These are phyloP conservation scores for Recurvirostra avosetta DNA, from an alignment of 2,113 vertebrate genomes.

Conservation along the genomic window DNA sequence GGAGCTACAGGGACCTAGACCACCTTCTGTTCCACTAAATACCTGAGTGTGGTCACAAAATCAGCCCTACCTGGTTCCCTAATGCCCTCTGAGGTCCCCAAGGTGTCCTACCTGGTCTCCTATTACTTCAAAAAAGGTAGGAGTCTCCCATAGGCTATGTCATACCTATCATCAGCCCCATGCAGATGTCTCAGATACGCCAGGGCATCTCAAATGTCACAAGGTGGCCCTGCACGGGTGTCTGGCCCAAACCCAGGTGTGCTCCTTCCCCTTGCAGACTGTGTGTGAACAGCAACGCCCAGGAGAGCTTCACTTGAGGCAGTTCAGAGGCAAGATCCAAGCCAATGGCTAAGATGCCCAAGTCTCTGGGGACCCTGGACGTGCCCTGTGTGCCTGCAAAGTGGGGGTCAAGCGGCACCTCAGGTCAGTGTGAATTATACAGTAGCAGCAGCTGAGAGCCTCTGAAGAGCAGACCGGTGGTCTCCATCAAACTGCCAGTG, in stretches of 20 bases:
- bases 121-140: not conserved
- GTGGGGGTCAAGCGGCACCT: not conserved
- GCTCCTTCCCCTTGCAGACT: not conserved
- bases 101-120: not conserved
- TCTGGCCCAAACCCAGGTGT: not conserved
- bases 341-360: not conserved
- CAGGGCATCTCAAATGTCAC: not conserved
- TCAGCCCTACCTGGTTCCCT: not conserved
- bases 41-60: not conserved
- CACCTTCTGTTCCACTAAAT: not conserved
- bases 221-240: not conserved
- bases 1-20: not conserved
- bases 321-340: not conserved
- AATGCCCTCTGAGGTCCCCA: not conserved
- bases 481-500: not conserved
- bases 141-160: not conserved
- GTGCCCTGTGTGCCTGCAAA: not conserved
- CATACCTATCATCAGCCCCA: not conserved
- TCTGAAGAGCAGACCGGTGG: not conserved
- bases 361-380: not conserved
- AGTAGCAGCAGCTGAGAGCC: not conserved
- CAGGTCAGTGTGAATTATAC: not conserved
- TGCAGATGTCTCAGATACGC: not conserved
- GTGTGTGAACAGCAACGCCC: no score
- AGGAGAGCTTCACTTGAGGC: not conserved